Evolutionary conservation across 2,113 vertebrate genomes (phyloP), one percentile per base, ranked within the genome.

Genomic region (Cavia aperea): DNA sequence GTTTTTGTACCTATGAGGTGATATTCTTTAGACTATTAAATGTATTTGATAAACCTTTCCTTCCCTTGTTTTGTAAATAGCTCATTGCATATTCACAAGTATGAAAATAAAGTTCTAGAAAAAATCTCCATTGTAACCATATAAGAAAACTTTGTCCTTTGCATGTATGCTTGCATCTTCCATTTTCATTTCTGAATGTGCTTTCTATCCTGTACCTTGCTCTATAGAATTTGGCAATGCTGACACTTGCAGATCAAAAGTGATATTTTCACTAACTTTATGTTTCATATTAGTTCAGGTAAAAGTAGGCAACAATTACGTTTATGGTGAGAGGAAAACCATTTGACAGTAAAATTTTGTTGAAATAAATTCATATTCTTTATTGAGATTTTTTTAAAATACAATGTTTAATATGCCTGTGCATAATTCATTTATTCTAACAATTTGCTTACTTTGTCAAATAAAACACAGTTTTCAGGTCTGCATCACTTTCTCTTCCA

Each of bases 391-490:
- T 79, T 36, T 43, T 85, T 63, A 62, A 9, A 56, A 66, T 33
- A 23, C 36, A 29, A 84, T 33, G 24, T 14, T 95, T 96, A 66
- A n/a, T 51, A 33, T 73, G 49, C 68, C 95, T 43, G 1, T 31
- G 51, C 58, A 54, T 24, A 75, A 46, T 83, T 70, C 18, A 31
- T 81, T 66, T 81, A 26, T 56, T 82, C 65, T 75, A 66, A 65
- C 9, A 65, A 46, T 77, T 60, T 16, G n/a, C 31, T 60, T 49
- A 46, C 14, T 60, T n/a, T 46, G 49, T 89, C n/a, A 89, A 36
- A 72, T 49, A 49, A 58, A 93, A 63, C 7, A 5, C 26, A 62
- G 14, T 89, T 95, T 95, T 87, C 75, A 70, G 13, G 78, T 95
- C 6, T 12, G 6, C 65, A 78, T 39, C 70, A 54, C 13, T 36